These are phyloP conservation scores for Microchirus variegatus DNA, from an alignment of 2,797 vertebrate species.

Conservation along the genomic window DNA sequence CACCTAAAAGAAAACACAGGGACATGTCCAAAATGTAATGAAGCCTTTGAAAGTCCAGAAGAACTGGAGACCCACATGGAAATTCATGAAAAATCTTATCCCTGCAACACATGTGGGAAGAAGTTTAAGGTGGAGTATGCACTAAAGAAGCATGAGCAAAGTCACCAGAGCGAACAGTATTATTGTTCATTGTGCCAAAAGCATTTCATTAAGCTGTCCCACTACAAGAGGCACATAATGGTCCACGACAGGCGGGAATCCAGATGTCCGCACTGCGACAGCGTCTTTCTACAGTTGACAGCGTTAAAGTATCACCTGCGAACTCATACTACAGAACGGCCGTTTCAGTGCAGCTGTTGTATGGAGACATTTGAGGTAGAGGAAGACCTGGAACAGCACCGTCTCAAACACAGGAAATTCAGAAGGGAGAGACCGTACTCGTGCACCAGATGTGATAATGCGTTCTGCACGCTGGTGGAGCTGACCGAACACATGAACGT, in stretches of 20 bases:
- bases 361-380: conserved; percentile 83
- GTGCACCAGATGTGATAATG: conserved; percentile 76
- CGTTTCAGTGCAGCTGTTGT: conserved; percentile 82
- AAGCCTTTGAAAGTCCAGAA: conserved; percentile 49
- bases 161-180: conserved; percentile 57
- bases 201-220: conserved; percentile 66
- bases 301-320: conserved; percentile 86
- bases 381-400: conserved; percentile 83
- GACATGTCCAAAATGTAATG: conserved; percentile 65
- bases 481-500: conserved; percentile 68
- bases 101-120: conserved; percentile 68
- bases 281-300: conserved; percentile 81
- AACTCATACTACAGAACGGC: conserved; percentile 83
- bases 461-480: conserved; percentile 67
- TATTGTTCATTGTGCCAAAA: conserved; percentile 66
- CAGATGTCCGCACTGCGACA: conserved; percentile 85
- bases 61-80: conserved; percentile 67
- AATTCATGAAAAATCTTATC: conserved; percentile 53
- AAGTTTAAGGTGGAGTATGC: conserved; percentile 73
- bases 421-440: conserved; percentile 70
- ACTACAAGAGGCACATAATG: conserved; percentile 79
- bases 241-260: conserved; percentile 82
- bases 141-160: conserved; percentile 67
- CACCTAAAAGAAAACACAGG: conserved; percentile 67
- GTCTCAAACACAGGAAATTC: conserved; percentile 81